Evolutionary conservation across 2,888 invertebrate genomes (phyloP), one percentile per base, ranked within the genome.

Genomic region (Bimastos eiseni): DNA sequence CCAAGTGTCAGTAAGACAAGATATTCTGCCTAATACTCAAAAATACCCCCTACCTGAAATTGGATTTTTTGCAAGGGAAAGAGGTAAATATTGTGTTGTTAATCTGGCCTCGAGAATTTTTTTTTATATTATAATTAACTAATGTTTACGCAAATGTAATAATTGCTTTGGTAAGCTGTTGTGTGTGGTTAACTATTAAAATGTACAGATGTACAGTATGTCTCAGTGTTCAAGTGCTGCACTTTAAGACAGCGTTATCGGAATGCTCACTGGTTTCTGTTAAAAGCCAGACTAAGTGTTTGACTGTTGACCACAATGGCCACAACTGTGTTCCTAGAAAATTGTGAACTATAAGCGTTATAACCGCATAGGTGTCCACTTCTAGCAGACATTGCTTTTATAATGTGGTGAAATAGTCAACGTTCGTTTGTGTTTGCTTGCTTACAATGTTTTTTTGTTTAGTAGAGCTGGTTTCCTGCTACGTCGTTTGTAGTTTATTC

Each of bases 221-320:
- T 70, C n/a, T n/a, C 70, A 30, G 30, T 70, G 70, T 70, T 70
- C 70, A 70, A 70, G 6, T n/a, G 30, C 11, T 70, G 70, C 70
- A n/a, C 70, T 70, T 70, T 70, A 70, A 70, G n/a, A 11, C 13
- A n/a, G 70, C 11, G n/a, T 8, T 1, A 6, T n/a, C 8, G n/a
- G 70, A 70, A 70, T 70, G 70, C 70, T 70, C 70, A 70, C n/a
- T n/a, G 70, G 70, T 49, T 70, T 70, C 30, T 70, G 70, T 70
- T 70, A 2, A n/a, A 5, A 70, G 70, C 70, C 70, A 13, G 30
- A n/a, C n/a, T 70, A 70, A n/a, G n/a, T n/a, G 70, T 70, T n/a
- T 70, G n/a, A 13, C 70, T n/a, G n/a, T n/a, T 70, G 70, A n/a
- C 70, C 70, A 70, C n/a, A n/a, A n/a, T 8, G 24, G 13, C n/a